Evolutionary conservation across 1,140 invertebrate genomes (phyloP), one percentile per base, ranked within the genome.

Genomic region (Ceratina australensis): DNA sequence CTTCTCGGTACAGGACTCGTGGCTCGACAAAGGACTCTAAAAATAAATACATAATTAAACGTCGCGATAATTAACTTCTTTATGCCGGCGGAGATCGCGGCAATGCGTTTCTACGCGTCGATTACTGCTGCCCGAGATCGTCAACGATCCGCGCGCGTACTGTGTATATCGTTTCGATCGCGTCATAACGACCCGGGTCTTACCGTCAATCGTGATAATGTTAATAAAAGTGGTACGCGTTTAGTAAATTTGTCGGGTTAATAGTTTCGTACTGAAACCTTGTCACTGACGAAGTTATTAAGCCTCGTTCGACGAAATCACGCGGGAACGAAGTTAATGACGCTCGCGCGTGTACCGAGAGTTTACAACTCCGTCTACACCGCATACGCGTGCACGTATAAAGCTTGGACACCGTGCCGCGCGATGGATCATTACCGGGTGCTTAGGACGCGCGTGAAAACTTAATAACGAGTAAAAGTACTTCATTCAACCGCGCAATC

Each of bases 1-100:
- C 86, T 91, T 90, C 86, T 78, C 77, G 65, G 85, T 88, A 90
- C 83, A 84, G 68, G 77, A 87, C 80, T 87, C 56, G 75, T 52
- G 68, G 79, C 80, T 85, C 83, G 87, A 90, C 88, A 89, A 90
- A 91, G 88, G 85, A 83, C 72, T 87, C 87, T 90, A 87, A 91
- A 91, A 91, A 91, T 91, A 90, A 90, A 89, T 90, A 88, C 89
- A 89, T 91, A 90, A 91, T 90, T 91, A 90, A 90, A 91, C 86
- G 83, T 76, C 86, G 85, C 85, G 87, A 91, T 90, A 91, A 91
- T 89, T 87, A 89, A 90, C 84, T 88, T 88, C 86, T 90, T 91
- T 90, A 90, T 88, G 84, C 83, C 76, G 72, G 71, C 63, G 15
- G 59, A 26, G 60, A 52, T 64, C 59, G 76, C 13, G 18, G 28